Base-by-base conservation (phyloP, 2,888 invertebrate species). In the Tiliacea citrago region DNA sequence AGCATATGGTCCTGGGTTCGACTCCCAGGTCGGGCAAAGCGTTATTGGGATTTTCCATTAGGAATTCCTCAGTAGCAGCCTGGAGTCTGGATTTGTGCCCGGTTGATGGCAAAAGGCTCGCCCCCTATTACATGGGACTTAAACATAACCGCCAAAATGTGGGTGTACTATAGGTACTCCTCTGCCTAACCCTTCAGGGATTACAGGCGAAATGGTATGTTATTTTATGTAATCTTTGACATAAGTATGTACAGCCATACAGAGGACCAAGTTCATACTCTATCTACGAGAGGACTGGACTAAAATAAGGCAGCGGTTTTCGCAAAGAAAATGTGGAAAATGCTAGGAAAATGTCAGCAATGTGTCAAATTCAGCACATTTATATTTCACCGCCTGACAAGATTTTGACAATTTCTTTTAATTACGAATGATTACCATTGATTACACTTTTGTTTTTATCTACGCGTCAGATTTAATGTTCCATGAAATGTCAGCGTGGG, bases 381-480 rank as follows among this genome's bases (percentile, higher is more conserved):
- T 24, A 67, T 58, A 65, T 55, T 63, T 53, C 29, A 53, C 18
- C 18, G 42, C 13, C 13, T 68, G 55, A 55, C 42, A 80, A 73
- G 39, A 67, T 68, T 51, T 35, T 47, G 51, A 60, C 55, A 67
- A 13, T 62, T 75, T 69, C 51, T 70, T 57, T 71, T 74, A 65
- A 83, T 83, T 67, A 55, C 75, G 29, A 39, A 49, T 66, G 53
- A 71, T 79, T 75, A 63, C 24, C 72, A 63, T 80, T 80, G 66
- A 66, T 55, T 73, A 82, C 66, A 67, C 61, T 45, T 73, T 85
- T 75, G 60, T 85, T 83, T 72, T 85, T 74, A 82, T 73, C 45
- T 73, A 47, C 45, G 53, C 72, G 10, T 70, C 65, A 79, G 35
- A 66, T 72, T 82, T 73, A 74, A 79, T 74, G 79, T 69, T 47